Percentiles rank a stretch among this genome's conserved stretches.
phyloP scores from a whole-genome alignment of 2,888 invertebrate species.

The Nasonovia ribisnigri region DNA sequence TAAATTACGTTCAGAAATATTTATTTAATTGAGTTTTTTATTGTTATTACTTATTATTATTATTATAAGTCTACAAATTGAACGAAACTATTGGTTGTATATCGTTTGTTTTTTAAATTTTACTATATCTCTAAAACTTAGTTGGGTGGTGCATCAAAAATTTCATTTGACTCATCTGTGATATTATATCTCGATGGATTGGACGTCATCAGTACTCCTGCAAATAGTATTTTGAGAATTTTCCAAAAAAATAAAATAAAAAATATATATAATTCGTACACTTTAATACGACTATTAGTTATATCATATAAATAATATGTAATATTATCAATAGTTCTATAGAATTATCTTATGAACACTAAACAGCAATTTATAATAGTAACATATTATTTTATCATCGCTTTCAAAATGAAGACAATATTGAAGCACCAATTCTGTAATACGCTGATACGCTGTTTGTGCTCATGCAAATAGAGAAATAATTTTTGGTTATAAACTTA shows the following conservation, averaged over 20 bases:
- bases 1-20: not conserved
- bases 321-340: too few species aligned
- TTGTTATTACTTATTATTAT: too few species aligned
- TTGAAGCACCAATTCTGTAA: not conserved
- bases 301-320: too few species aligned
- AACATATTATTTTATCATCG: not conserved
- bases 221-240: not conserved
- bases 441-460: not conserved
- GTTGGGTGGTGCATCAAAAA: not conserved
- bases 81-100: not conserved
- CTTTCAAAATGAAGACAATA: not conserved
- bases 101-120: not conserved
- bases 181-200: not conserved
- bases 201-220: not conserved
- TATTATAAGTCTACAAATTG: too few species aligned
- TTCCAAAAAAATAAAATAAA: not conserved
- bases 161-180: not conserved
- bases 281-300: too few species aligned
- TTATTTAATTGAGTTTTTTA: not conserved
- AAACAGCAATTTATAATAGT: not conserved
- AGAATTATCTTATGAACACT: too few species aligned
- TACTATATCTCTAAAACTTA: not conserved
- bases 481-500: not conserved
- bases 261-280: not conserved
- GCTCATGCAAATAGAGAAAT: not conserved